Evolutionary conservation across 2,797 vertebrate genomes (phyloP).

Genomic region (Macropus fuliginosus): DNA sequence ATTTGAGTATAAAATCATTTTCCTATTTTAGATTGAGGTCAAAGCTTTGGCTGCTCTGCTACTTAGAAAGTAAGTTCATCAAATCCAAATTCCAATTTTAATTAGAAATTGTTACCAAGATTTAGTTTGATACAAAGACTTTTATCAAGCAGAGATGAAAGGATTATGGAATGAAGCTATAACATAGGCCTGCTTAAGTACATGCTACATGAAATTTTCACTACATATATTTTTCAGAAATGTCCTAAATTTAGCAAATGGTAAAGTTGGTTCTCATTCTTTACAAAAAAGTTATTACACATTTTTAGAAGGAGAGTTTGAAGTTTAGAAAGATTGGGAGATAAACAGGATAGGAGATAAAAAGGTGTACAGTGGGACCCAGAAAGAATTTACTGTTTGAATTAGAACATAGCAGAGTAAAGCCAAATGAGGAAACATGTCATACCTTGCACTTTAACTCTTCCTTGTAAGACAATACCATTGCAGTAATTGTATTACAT

Average conservation of each 20-base stretch:
- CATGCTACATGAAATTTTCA: background rate
- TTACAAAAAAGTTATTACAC: background rate
- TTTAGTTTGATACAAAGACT: background rate
- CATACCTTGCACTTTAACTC: background rate
- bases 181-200: background rate
- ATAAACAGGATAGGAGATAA: background rate
- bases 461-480: background rate
- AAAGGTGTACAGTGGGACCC: background rate
- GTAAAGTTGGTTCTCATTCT: background rate
- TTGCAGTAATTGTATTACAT: background rate
- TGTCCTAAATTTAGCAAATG: background rate
- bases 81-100: background rate
- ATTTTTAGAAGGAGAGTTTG: background rate
- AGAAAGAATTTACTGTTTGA: background rate
- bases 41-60: background rate
- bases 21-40: background rate
- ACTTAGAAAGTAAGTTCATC: background rate
- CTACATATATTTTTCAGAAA: background rate
- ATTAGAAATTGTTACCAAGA: background rate
- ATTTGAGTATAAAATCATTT: conserved; percentile 20
- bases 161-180: background rate
- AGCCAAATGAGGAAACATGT: background rate
- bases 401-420: background rate
- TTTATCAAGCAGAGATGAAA: background rate
- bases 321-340: background rate